A percentile compares a stretch with the other conserved stretches of the same genome.
phyloP scores from a whole-genome alignment of 1,140 invertebrate genomes.

The Alviniconcha marisindica region DNA sequence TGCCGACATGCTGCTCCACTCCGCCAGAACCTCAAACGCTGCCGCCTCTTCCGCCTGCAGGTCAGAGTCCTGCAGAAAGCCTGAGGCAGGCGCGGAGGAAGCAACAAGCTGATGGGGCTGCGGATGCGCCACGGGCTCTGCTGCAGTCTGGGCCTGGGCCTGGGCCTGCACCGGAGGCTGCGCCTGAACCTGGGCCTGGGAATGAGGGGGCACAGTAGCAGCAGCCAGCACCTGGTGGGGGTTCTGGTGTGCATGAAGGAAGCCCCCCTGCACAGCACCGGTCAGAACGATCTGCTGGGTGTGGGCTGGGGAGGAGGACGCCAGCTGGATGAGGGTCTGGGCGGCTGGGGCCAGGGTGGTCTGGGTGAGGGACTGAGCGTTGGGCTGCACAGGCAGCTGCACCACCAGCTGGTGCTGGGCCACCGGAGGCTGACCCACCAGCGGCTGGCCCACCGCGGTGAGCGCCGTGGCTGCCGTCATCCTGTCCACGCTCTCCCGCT shows the following conservation, averaged over 20 bases:
- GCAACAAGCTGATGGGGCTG: neutral
- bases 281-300: neutral
- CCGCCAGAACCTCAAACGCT: conserved; percentile 70
- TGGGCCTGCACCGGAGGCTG: neutral
- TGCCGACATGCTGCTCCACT: conserved; percentile 57
- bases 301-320: conserved; percentile 12
- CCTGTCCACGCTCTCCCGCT: conserved; percentile 18
- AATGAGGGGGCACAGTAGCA: no score
- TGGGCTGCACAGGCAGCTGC: neutral
- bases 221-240: neutral
- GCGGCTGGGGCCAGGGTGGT: conserved; percentile 26
- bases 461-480: conserved; percentile 29
- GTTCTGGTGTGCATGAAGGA: neutral
- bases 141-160: neutral
- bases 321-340: conserved; percentile 35
- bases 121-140: neutral
- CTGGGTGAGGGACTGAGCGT: neutral
- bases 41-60: conserved; percentile 39
- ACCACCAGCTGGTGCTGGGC: neutral
- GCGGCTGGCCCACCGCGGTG: conserved; percentile 29
- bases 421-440: conserved; percentile 18
- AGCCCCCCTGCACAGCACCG: neutral
- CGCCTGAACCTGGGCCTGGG: neutral
- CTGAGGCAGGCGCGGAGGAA: neutral
- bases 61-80: conserved; percentile 22